Evolutionary conservation across 2,113 vertebrate species (phyloP).

Genomic region (Bombycilla garrulus): DNA sequence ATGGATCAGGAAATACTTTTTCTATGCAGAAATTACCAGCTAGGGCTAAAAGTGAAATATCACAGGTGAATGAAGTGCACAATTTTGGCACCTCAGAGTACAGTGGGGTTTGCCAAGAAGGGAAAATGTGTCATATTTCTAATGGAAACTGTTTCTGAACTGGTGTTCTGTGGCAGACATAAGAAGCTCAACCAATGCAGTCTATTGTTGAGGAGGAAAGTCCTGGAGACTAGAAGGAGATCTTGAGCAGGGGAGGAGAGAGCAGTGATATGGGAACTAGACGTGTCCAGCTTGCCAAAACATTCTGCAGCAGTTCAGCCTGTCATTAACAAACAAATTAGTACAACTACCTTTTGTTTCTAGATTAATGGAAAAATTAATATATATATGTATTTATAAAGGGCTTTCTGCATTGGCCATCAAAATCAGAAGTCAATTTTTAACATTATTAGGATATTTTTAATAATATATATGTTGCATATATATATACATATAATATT

Average conservation of each 20-base stretch:
- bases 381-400: not conserved
- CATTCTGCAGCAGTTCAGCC: not conserved
- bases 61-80: not conserved
- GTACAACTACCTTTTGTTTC: not conserved
- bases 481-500: not conserved
- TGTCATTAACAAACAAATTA: not conserved
- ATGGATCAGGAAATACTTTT: not conserved
- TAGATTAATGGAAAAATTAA: not conserved
- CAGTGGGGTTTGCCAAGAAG: not conserved
- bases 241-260: not conserved
- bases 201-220: not conserved
- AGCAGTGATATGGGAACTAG: not conserved
- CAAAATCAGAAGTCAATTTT: not conserved
- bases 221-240: not conserved
- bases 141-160: not conserved
- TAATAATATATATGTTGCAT: not conserved
- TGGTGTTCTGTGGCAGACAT: not conserved
- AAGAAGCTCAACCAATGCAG: not conserved
- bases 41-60: not conserved
- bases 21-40: not conserved
- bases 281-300: not conserved
- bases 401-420: not conserved
- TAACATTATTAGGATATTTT: not conserved
- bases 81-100: not conserved
- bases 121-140: not conserved